Conservation (phyloP, 2,888 invertebrate species). For the Drosophila greeni region DNA sequence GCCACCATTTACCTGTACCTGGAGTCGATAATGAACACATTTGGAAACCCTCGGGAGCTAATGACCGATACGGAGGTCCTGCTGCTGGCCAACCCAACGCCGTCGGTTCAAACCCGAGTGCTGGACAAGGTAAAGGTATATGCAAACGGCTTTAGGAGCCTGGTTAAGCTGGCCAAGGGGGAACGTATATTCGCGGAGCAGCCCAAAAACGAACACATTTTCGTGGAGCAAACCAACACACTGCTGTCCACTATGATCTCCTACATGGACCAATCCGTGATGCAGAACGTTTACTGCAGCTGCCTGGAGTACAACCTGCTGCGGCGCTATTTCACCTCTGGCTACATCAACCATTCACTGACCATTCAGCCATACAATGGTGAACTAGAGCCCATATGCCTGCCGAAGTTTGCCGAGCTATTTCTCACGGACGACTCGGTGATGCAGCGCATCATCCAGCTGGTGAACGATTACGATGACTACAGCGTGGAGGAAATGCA, state of each 20-base stretch:
- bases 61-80: slow-evolving; percentile 52
- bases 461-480: slow-evolving; percentile 56
- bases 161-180: slow-evolving; percentile 45
- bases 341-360: slow-evolving; percentile 21
- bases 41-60: slow-evolving; percentile 52
- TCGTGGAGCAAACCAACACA: slow-evolving; percentile 65
- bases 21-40: slow-evolving; percentile 62
- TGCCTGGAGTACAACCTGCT: slow-evolving; percentile 69
- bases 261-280: slow-evolving; percentile 44
- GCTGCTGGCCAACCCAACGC: slow-evolving; percentile 48
- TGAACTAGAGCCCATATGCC: slow-evolving; percentile 34
- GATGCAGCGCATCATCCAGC: slow-evolving; percentile 54
- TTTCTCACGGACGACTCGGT: slow-evolving; percentile 62
- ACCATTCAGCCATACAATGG: background rate
- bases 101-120: slow-evolving; percentile 34
- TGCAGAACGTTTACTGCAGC: slow-evolving; percentile 56
- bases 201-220: slow-evolving; percentile 55
- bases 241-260: slow-evolving; percentile 55
- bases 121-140: slow-evolving; percentile 57
- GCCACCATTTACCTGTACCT: slow-evolving; percentile 64
- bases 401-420: slow-evolving; percentile 64
- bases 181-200: slow-evolving; percentile 63
- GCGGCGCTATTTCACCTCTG: slow-evolving; percentile 44
- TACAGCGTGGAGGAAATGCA: slow-evolving; percentile 51
- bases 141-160: slow-evolving; percentile 60